phyloP scores from a whole-genome alignment of 2,797 vertebrate species.

The Trichosurus vulpecula region DNA sequence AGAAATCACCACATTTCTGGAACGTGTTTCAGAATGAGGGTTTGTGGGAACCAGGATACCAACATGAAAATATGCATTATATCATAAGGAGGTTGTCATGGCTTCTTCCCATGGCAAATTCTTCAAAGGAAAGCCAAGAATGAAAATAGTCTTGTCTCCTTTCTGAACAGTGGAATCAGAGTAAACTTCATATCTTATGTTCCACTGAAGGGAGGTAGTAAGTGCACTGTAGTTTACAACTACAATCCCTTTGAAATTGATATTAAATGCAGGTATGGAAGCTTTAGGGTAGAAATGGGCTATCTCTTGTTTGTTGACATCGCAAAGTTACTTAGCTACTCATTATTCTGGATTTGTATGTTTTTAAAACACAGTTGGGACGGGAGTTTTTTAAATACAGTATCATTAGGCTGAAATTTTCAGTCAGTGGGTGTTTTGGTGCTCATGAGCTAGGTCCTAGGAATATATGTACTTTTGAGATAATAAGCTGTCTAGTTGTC shows the following conservation, averaged over 20 bases:
- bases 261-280: background rate
- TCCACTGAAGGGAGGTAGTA: background rate
- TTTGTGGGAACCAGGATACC: background rate
- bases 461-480: fast-evolving
- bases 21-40: background rate
- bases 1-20: background rate
- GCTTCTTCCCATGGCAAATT: background rate
- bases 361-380: slow-evolving; percentile 24
- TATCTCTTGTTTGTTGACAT: fast-evolving
- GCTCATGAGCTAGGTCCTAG: no score
- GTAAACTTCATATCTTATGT: background rate
- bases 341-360: background rate
- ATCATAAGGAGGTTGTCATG: background rate
- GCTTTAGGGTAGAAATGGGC: background rate
- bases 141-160: background rate
- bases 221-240: no score
- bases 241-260: background rate
- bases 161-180: background rate
- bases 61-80: background rate
- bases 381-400: background rate
- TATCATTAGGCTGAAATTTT: slow-evolving; percentile 17
- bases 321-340: background rate
- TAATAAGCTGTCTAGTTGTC: background rate
- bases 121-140: background rate
- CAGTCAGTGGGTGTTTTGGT: background rate